Conservation (phyloP, 2,113 vertebrate genomes). For the Quiscalus mexicanus region DNA sequence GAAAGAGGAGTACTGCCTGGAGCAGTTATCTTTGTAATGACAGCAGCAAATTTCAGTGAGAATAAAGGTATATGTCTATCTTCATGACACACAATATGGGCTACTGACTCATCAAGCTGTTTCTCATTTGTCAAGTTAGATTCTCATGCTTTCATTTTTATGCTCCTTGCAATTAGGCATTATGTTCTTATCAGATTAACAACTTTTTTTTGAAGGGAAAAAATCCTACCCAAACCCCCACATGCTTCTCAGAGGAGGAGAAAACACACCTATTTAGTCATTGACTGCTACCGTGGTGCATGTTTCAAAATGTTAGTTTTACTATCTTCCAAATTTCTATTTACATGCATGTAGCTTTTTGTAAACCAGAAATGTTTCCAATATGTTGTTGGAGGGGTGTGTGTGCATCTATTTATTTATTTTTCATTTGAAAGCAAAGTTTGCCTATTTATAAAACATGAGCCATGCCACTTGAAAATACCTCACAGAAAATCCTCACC, state of each 20-base stretch:
- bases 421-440: background rate
- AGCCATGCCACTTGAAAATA: slow-evolving; percentile 9
- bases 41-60: background rate
- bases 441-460: slow-evolving; percentile 38
- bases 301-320: background rate
- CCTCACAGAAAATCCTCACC: slow-evolving; percentile 37
- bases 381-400: background rate
- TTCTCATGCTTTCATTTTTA: background rate
- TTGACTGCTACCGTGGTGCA: background rate
- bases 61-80: background rate
- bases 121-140: background rate
- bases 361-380: background rate
- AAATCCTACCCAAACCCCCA: fast-evolving
- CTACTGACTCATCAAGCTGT: background rate
- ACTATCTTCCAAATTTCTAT: background rate
- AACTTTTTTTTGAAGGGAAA: background rate
- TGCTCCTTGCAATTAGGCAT: background rate
- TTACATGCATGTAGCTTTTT: background rate
- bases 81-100: background rate
- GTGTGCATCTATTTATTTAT: background rate
- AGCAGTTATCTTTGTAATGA: background rate
- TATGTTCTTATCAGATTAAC: background rate
- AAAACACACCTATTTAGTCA: background rate
- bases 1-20: background rate
- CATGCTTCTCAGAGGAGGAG: background rate